Evolutionary conservation across 2,888 invertebrate genomes (phyloP).

Genomic region (Tachina lurida): DNA sequence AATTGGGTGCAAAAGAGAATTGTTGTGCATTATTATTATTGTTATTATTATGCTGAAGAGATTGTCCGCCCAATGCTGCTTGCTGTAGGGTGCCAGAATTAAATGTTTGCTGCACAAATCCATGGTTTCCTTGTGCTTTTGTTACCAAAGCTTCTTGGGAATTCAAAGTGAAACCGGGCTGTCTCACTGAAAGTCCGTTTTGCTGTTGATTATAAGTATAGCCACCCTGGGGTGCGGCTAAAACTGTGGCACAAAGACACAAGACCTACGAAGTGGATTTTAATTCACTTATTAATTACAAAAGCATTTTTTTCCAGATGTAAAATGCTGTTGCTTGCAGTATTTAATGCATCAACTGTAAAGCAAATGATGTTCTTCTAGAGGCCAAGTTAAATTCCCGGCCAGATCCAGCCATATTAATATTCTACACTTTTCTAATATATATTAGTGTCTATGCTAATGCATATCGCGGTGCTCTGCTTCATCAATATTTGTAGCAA

Average conservation of each 20-base stretch:
- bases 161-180: slow-evolving; percentile 30
- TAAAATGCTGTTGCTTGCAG: too few species aligned
- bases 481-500: too few species aligned
- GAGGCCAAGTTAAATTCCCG: too few species aligned
- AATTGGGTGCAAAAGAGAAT: slow-evolving; percentile 55
- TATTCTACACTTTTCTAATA: too few species aligned
- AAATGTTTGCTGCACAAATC: slow-evolving; percentile 76
- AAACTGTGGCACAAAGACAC: slow-evolving; percentile 75
- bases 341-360: too few species aligned
- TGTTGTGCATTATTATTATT: slow-evolving; percentile 37
- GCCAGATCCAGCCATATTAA: too few species aligned
- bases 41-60: slow-evolving; percentile 10
- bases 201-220: slow-evolving; percentile 77
- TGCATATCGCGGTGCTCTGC: too few species aligned
- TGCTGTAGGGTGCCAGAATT: slow-evolving; percentile 75
- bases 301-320: too few species aligned
- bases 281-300: background rate
- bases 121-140: slow-evolving; percentile 60
- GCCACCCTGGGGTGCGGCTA: slow-evolving; percentile 79
- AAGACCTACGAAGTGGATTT: slow-evolving; percentile 74
- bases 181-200: slow-evolving; percentile 42
- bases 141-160: background rate
- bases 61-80: slow-evolving; percentile 62
- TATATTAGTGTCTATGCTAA: too few species aligned
- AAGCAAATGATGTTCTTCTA: too few species aligned